Evolutionary conservation across 2,113 vertebrate species (phyloP), one percentile per base, ranked within the genome.

Genomic region (Serilophus lunatus): DNA sequence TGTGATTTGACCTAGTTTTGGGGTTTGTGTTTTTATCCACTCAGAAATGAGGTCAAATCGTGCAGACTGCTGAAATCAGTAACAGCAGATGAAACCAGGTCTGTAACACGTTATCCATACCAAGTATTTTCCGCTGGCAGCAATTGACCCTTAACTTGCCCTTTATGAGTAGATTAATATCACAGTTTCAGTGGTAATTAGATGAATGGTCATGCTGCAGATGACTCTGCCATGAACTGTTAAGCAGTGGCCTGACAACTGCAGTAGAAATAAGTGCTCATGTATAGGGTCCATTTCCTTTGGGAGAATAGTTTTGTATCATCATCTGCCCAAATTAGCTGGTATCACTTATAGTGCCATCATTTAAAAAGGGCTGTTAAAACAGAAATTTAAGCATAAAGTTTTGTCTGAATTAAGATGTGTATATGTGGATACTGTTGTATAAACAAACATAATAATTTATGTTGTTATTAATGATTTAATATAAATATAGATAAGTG

Each of bases 91-190:
- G 40, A 88, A 81, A 63, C 20, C 13, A 36, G 29, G 22, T 68
- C 69, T 86, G 61, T 59, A 51, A 29, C 8, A 8, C 25, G 4
- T 61, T 87, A 72, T 57, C 84, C n/a, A 18, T 65, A 88, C 10
- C 22, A 65, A 80, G 45, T 59, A 36, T 88, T 89, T 94, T 87
- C 44, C 28, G 13, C 42, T 59, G 45, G 59, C 92, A 63, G 13
- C 33, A 82, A 33, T 5, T 84, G 86, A 76, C 91, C 66, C 81
- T 89, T 84, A 72, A 54, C 42, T 92, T 69, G 57, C 49, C 71
- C 70, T 85, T 89, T 91, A 26, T 60, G 69, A 71, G 70, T 26
- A 85, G 69, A 72, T 65, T 92, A 80, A 92, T 95, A 82, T 85
- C 45, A 69, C 33, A 24, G 0, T 92, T 94, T 90, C n/a, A 49